A percentile compares a stretch with the other conserved stretches of the same genome.
phyloP scores from a whole-genome alignment of 2,888 invertebrate genomes.

The Enchytraeus crypticus region DNA sequence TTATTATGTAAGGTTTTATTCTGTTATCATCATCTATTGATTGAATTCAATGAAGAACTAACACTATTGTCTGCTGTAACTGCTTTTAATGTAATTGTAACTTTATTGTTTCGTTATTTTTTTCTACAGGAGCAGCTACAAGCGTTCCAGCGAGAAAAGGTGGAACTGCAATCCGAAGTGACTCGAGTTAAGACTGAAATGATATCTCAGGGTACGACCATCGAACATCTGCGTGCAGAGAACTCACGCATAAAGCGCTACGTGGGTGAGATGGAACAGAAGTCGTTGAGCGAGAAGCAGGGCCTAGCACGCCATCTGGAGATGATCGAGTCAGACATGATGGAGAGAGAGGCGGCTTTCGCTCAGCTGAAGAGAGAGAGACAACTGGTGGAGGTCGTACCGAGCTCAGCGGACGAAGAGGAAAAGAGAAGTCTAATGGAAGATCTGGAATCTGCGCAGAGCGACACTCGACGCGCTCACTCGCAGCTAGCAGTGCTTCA shows the following conservation, averaged over 20 bases:
- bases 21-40: no score
- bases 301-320: conserved; percentile 49
- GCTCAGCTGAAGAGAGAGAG: conserved; percentile 46
- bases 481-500: conserved; percentile 41
- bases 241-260: conserved; percentile 41
- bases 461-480: conserved; percentile 42
- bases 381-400: background rate
- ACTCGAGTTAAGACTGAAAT: conserved; percentile 21
- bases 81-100: no score
- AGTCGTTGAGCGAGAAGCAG: conserved; percentile 49
- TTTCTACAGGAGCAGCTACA: conserved; percentile 49
- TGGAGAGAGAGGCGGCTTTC: conserved; percentile 50
- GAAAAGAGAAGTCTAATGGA: conserved; percentile 29
- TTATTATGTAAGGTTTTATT: no score
- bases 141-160: conserved; percentile 44
- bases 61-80: no score
- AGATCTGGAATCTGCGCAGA: conserved; percentile 41
- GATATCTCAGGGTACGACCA: conserved; percentile 38
- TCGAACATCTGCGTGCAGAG: conserved; percentile 47
- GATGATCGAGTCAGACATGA: conserved; percentile 51
- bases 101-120: no score
- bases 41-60: no score
- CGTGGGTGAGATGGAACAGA: conserved; percentile 46
- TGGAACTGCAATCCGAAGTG: conserved; percentile 42
- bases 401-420: background rate